Percentiles rank a stretch among this genome's conserved stretches.
These are phyloP conservation scores for Agrilus mali DNA, from an alignment of 2,888 invertebrate species.

Conservation along the genomic window DNA sequence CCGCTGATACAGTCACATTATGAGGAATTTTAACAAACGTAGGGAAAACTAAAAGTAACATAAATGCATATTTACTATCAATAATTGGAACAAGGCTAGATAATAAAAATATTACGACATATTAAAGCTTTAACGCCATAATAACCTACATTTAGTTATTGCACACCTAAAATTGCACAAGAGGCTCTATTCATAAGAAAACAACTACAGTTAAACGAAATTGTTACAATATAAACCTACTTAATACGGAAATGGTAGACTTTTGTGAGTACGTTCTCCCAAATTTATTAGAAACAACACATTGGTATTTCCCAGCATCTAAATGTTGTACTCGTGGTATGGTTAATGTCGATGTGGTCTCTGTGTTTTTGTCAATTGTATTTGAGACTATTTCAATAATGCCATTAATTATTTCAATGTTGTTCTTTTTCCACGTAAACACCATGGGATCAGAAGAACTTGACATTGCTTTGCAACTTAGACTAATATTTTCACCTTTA, in stretches of 20 bases:
- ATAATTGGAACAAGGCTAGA: not conserved
- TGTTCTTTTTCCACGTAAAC: conserved; percentile 84
- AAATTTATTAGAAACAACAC: conserved; percentile 78
- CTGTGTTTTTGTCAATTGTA: conserved; percentile 44
- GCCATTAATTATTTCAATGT: conserved; percentile 42
- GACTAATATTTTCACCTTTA: conserved; percentile 71
- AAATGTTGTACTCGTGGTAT: conserved; percentile 65
- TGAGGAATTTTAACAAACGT: conserved; percentile 72
- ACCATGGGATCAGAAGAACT: conserved; percentile 61
- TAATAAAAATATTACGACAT: not conserved
- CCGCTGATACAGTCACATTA: conserved; percentile 74
- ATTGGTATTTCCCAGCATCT: conserved; percentile 85
- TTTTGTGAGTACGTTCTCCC: conserved; percentile 82
- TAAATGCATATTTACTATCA: conserved; percentile 1
- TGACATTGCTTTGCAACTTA: conserved; percentile 73
- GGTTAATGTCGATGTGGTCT: conserved; percentile 59
- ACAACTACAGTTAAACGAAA: not conserved
- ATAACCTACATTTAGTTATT: not conserved
- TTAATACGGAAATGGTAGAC: conserved; percentile 74
- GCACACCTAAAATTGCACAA: not conserved
- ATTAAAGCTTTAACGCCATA: not conserved
- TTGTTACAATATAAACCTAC: conserved; percentile 33
- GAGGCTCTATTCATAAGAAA: not conserved
- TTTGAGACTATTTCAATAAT: conserved; percentile 30
- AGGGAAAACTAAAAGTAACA: conserved; percentile 56